Conservation (phyloP, 2,888 invertebrate genomes). For the Pristionchus entomophagus region DNA sequence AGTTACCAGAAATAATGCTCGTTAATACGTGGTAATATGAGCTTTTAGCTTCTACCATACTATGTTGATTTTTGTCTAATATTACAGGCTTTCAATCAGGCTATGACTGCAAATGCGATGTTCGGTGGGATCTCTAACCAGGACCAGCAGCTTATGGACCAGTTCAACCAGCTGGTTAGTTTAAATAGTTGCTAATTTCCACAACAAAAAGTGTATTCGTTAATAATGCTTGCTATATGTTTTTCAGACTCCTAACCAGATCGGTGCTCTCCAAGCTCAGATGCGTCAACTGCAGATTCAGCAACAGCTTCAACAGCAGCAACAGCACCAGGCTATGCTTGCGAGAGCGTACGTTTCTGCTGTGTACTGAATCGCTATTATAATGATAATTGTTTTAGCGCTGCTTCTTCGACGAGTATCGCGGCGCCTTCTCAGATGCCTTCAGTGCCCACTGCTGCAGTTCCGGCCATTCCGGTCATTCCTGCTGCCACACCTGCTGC, state of each 20-base stretch:
- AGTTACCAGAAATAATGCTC: not conserved
- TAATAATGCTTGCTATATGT: not conserved
- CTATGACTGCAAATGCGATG: constrained; percentile 22
- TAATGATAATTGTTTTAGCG: no score
- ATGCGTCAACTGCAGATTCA: not conserved
- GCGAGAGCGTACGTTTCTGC: not conserved
- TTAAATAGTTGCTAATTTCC: no score
- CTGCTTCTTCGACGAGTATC: constrained; percentile 10
- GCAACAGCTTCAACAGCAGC: not conserved
- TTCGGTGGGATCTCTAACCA: not conserved
- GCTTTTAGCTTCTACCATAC: no score
- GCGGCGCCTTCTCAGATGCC: not conserved
- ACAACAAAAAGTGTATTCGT: no score
- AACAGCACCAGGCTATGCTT: constrained; percentile 25
- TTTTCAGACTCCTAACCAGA: constrained; percentile 33
- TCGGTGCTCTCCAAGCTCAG: constrained; percentile 8
- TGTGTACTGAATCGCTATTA: not conserved
- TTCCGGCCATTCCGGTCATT: not conserved
- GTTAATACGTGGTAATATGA: not conserved
- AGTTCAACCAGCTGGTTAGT: constrained; percentile 4
- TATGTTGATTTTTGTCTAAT: no score
- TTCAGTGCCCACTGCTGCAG: not conserved
- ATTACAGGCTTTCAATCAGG: constrained; percentile 34
- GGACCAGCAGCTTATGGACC: not conserved
- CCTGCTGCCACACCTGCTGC: no score